Evolutionary conservation across 2,113 vertebrate species (phyloP).

Genomic region (Otis tarda): DNA sequence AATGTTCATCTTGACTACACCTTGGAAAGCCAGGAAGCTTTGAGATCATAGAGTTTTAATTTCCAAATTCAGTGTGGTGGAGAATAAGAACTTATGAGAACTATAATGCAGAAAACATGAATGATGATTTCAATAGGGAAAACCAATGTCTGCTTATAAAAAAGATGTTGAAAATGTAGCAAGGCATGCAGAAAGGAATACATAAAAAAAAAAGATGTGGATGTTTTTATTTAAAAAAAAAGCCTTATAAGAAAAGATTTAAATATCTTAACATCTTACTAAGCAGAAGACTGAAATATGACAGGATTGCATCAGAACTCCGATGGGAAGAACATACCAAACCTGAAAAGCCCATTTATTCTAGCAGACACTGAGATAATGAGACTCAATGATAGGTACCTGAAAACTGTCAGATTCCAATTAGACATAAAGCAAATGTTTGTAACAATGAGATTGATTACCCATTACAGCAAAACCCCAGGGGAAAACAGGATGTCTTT

Average conservation of each 20-base stretch:
- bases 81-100: neutral
- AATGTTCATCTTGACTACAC: neutral
- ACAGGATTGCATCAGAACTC: neutral
- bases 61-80: neutral
- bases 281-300: neutral
- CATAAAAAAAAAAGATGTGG: neutral
- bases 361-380: neutral
- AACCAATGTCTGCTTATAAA: neutral
- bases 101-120: neutral
- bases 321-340: neutral
- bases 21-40: neutral
- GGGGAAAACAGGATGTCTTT: neutral
- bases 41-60: neutral
- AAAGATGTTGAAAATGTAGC: neutral
- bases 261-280: neutral
- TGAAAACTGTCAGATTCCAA: constrained; percentile 20
- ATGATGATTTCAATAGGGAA: neutral
- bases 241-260: neutral
- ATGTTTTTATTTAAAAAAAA: neutral
- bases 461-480: neutral
- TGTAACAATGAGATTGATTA: neutral
- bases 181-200: neutral
- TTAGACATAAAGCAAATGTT: constrained; percentile 16
- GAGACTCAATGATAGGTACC: neutral
- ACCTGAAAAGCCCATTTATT: constrained; percentile 21